Evolutionary conservation across 2,888 invertebrate species (phyloP), one percentile per base, ranked within the genome.

Genomic region (Matsumyia berberina): DNA sequence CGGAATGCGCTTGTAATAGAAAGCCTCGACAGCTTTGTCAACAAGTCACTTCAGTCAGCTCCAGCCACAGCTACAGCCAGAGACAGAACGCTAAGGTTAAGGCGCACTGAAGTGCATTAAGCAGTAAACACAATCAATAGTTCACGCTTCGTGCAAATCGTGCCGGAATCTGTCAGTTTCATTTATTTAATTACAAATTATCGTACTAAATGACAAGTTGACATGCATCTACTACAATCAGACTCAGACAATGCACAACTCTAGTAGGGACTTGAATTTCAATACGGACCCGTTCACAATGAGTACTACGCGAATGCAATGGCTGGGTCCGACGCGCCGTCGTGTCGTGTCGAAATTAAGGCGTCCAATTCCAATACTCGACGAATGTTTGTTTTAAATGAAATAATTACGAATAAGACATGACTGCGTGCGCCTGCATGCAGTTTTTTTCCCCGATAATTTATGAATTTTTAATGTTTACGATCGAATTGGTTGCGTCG

Each of bases 91-190:
- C 7, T 49, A 31, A 51, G 62, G 42, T 55, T 62, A 74, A 53
- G 57, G 66, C 42, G 35, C 82, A 77, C 12, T 77, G 31, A 58
- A 82, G 72, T 82, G 76, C 67, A 72, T 60, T 66, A 17, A 51
- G 79, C 57, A 12, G 33, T 17, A 62, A 35, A 29, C 66, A 62
- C 73, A 46, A 62, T 78, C 79, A 57, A 78, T 58, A 74, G 83
- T 80, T 85, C 80, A 85, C 69, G 85, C 57, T 80, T 80, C 44
- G 15, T n/a, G 19, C 58, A 76, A 83, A 85, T 80, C 85, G 85
- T 85, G 85, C 85, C 74, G 74, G 80, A 79, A 80, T 85, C 74
- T 70, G 69, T 74, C 74, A 80, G 73, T 69, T 73, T 78, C 72
- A 42, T 73, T 72, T 53, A 77, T 72, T 77, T 78, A 83, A 70